Evolutionary conservation across 2,113 vertebrate genomes (phyloP).

Genomic region (Crotalus viridis): DNA sequence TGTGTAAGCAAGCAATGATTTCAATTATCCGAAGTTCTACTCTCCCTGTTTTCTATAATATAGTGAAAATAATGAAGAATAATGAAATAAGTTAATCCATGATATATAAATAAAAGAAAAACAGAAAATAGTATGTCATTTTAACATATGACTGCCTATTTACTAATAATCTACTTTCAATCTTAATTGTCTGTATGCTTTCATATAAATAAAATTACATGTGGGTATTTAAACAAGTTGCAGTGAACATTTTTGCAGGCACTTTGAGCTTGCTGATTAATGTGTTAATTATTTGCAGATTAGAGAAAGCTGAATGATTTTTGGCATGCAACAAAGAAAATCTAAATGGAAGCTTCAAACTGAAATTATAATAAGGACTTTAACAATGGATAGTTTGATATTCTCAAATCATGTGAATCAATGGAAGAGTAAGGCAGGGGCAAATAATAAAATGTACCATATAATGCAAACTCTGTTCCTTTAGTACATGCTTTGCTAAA

Average conservation of each 20-base stretch:
- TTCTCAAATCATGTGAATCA: neutral
- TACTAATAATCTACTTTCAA: neutral
- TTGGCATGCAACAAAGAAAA: neutral
- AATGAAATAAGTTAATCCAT: neutral
- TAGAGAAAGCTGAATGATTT: neutral
- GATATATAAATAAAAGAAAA: neutral
- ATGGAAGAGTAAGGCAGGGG: neutral
- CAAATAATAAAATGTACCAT: neutral
- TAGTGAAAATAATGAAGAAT: neutral
- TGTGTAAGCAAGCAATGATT: neutral
- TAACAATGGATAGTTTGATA: neutral
- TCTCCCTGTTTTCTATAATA: neutral
- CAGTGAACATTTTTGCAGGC: neutral
- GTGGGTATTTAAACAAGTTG: neutral
- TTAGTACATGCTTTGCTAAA: neutral
- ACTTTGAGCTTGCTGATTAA: neutral
- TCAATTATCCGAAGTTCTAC: neutral
- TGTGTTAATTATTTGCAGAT: neutral
- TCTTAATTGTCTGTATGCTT: neutral
- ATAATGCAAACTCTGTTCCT: neutral
- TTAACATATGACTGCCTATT: neutral
- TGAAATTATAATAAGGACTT: neutral
- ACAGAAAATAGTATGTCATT: neutral
- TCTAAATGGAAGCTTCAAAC: neutral
- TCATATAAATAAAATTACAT: neutral